Percentiles rank a stretch among this genome's conserved stretches.
phyloP scores from a whole-genome alignment of 2,113 vertebrate species.

The cattle (Bos taurus) region DNA sequence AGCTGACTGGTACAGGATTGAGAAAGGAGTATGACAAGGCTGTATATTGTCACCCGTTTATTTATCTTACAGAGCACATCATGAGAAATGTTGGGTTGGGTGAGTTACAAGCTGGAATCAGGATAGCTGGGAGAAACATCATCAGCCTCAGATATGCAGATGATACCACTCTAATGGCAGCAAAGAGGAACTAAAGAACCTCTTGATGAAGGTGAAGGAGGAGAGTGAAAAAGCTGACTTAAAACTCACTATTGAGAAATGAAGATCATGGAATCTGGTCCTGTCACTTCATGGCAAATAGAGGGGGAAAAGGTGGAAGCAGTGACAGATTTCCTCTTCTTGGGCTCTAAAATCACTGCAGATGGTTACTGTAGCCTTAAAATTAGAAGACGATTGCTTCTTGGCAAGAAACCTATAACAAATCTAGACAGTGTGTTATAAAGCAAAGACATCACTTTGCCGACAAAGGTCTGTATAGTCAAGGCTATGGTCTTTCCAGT shows the following conservation, averaged over 20 bases:
- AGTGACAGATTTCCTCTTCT: neutral
- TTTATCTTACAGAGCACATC: neutral
- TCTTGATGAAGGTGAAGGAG: neutral
- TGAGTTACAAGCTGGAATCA: neutral
- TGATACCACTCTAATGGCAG: neutral
- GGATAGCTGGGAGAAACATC: neutral
- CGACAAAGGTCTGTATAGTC: neutral
- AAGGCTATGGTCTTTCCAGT: neutral
- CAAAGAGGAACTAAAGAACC: neutral
- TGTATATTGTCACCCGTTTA: neutral
- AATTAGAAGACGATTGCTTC: neutral
- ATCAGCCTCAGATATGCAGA: neutral
- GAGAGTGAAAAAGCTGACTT: neutral
- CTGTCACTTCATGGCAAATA: neutral
- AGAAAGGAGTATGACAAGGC: neutral
- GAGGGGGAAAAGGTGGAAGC: neutral
- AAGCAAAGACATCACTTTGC: neutral
- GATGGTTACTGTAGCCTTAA: neutral
- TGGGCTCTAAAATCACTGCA: neutral
- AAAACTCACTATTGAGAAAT: neutral
- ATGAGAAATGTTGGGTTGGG: neutral
- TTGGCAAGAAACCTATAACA: neutral
- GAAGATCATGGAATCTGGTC: neutral
- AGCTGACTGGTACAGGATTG: neutral
- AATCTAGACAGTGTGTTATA: neutral